Conservation (phyloP, 2,113 vertebrate genomes). For the Brachyistius frenatus region DNA sequence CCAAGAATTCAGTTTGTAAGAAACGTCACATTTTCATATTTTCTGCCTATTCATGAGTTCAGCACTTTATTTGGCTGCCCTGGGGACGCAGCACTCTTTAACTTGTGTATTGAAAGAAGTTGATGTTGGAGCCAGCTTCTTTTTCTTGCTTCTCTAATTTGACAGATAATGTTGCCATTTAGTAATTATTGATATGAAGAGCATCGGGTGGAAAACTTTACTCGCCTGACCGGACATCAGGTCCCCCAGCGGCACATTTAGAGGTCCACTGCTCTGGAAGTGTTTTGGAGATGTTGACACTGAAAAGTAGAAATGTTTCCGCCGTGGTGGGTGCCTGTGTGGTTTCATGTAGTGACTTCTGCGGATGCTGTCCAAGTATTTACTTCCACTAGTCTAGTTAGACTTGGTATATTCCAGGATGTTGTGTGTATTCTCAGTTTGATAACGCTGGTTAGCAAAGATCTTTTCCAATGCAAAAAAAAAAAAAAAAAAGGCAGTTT, state of each 20-base stretch:
- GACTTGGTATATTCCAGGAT: background rate
- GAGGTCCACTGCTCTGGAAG: constrained; percentile 10
- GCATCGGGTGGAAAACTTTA: constrained; percentile 11
- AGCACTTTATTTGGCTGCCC: background rate
- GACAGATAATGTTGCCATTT: background rate
- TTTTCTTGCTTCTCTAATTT: constrained; percentile 11
- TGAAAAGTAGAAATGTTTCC: constrained; percentile 11
- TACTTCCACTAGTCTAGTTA: background rate
- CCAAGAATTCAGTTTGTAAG: constrained; percentile 2
- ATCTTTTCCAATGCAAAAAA: too few relatives aligned
- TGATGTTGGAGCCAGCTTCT: background rate
- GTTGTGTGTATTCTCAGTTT: background rate
- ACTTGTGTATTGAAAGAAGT: background rate
- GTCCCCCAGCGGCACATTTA: constrained; percentile 9
- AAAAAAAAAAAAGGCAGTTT: too few relatives aligned
- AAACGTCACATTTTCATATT: constrained; percentile 10
- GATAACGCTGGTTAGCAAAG: too few relatives aligned
- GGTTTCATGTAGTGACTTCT: constrained; percentile 14
- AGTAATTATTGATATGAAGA: constrained; percentile 48
- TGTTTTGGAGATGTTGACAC: constrained; percentile 17
- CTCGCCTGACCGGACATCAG: constrained; percentile 25
- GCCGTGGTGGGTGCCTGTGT: background rate
- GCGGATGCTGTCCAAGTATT: background rate
- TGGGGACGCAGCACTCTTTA: background rate
- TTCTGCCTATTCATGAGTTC: constrained; percentile 5